phyloP scores from a whole-genome alignment of 35 echinoderm and acorn worm genomes.

The Anneissia japonica region DNA sequence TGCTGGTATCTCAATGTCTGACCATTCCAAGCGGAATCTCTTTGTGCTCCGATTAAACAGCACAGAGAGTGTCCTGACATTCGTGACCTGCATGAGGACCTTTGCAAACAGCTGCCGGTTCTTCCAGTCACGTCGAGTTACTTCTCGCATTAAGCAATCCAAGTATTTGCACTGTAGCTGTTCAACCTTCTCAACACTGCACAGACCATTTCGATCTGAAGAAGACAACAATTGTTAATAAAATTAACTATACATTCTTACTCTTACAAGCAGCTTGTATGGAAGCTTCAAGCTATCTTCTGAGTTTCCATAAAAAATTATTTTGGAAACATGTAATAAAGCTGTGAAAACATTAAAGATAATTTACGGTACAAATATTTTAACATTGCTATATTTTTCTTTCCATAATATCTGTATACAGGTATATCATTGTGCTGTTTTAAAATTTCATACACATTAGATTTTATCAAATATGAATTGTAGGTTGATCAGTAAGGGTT shows the following conservation, averaged over 20 bases:
- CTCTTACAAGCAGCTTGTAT: no score
- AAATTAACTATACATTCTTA: no score
- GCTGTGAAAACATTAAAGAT: no score
- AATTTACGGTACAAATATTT: no score
- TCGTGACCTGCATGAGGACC: slow-evolving; percentile 87
- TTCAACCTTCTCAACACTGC: slow-evolving; percentile 61
- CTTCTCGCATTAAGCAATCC: slow-evolving; percentile 80
- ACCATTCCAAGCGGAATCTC: slow-evolving; percentile 70
- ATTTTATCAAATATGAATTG: no score
- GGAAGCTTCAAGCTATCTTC: background rate
- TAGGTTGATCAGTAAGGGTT: no score
- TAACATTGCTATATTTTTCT: no score
- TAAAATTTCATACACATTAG: no score
- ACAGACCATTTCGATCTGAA: slow-evolving; percentile 88
- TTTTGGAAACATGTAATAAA: no score
- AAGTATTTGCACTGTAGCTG: slow-evolving; percentile 60
- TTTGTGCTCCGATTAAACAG: slow-evolving; percentile 70
- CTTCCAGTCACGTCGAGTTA: slow-evolving; percentile 92
- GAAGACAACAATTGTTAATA: no score
- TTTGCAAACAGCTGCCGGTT: slow-evolving; percentile 92
- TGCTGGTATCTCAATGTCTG: slow-evolving; percentile 72
- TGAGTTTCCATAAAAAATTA: background rate
- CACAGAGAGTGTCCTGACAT: slow-evolving; percentile 62
- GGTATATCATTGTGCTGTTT: no score
- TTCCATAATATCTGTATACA: no score